A percentile compares a stretch with the other conserved stretches of the same genome.
Evolutionary conservation across 2,888 invertebrate species (phyloP).

Genomic region (Nymphalis urticae): DNA sequence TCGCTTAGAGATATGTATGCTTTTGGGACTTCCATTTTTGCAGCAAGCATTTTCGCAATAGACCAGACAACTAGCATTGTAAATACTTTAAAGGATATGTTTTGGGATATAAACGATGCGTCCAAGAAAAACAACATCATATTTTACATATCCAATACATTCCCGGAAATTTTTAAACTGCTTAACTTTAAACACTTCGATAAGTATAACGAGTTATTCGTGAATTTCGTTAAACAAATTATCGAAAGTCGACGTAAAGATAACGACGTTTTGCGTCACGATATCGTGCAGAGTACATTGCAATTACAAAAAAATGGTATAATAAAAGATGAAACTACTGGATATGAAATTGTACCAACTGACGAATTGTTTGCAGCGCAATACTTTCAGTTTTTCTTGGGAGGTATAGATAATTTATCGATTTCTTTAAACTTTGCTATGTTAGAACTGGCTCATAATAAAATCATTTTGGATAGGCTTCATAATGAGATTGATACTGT

Average conservation of each 20-base stretch:
- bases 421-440: constrained; percentile 55
- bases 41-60: too few species aligned
- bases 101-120: constrained; percentile 53
- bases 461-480: constrained; percentile 54
- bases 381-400: constrained; percentile 70
- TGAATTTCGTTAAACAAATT: constrained; percentile 40
- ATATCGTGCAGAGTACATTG: constrained; percentile 45
- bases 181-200: constrained; percentile 39
- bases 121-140: constrained; percentile 61
- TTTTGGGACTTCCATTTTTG: constrained; percentile 23
- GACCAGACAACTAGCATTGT: constrained; percentile 55
- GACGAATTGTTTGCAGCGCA: constrained; percentile 64
- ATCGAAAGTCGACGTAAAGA: constrained; percentile 34
- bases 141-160: constrained; percentile 43
- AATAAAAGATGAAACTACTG: constrained; percentile 38
- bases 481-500: constrained; percentile 52
- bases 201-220: constrained; percentile 42
- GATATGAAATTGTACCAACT: constrained; percentile 43
- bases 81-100: constrained; percentile 61
- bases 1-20: constrained; percentile 46
- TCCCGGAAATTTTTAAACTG: constrained; percentile 39
- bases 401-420: constrained; percentile 67
- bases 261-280: constrained; percentile 36
- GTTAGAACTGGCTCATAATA: constrained; percentile 57
- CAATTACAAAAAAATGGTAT: constrained; percentile 41